Evolutionary conservation across 2,113 vertebrate species (phyloP).

Genomic region (Chaetops frenatus): DNA sequence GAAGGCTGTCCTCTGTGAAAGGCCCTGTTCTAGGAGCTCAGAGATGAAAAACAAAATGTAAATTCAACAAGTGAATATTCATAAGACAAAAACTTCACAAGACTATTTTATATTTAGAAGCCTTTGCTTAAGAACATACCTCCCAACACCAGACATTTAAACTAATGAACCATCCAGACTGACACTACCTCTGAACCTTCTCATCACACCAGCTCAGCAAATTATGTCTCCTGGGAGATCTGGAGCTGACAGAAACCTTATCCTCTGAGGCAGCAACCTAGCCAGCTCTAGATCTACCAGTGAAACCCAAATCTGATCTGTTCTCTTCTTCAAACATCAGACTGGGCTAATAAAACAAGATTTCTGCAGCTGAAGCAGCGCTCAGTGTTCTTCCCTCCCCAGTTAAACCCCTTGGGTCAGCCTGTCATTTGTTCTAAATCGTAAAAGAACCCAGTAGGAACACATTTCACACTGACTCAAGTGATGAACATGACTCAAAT

Average conservation of each 20-base stretch:
- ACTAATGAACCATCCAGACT: conserved; percentile 21
- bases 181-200: not conserved
- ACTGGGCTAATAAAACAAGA: not conserved
- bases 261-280: not conserved
- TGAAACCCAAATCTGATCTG: not conserved
- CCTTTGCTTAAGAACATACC: not conserved
- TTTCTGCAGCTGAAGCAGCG: not conserved
- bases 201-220: not conserved
- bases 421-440: not conserved
- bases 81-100: conserved; percentile 53
- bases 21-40: not conserved
- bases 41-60: conserved; percentile 65
- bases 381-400: not conserved
- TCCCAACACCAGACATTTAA: conserved; percentile 13
- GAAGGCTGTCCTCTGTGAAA: conserved; percentile 1
- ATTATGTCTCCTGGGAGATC: not conserved
- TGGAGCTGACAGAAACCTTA: not conserved
- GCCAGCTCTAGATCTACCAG: not conserved
- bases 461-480: not conserved
- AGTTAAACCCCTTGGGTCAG: not conserved
- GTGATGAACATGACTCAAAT: not conserved
- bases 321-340: not conserved
- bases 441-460: not conserved
- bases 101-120: conserved; percentile 53
- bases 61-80: conserved; percentile 69